Conservation (phyloP, 2,797 vertebrate species). For the Avahi laniger region DNA sequence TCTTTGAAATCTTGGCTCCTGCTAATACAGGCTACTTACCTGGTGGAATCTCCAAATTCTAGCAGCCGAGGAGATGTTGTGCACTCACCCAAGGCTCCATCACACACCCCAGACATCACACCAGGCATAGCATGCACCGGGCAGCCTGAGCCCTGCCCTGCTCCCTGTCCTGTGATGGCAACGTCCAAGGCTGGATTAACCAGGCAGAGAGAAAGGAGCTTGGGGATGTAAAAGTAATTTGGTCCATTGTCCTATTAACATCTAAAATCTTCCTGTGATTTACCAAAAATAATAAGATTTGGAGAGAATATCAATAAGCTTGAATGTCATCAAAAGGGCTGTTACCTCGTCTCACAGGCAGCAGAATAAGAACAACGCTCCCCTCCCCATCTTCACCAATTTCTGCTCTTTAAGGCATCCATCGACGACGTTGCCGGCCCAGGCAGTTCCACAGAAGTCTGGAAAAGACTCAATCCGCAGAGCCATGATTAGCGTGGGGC, state of each 20-base stretch:
- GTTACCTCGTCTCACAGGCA: neutral
- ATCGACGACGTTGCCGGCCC: rapidly evolving
- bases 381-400: neutral
- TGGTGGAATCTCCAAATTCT: neutral
- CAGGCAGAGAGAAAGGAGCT: neutral
- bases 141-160: neutral
- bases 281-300: neutral
- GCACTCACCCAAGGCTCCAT: too few relatives aligned
- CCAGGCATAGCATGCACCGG: too few relatives aligned
- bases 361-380: neutral
- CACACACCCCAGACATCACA: rapidly evolving
- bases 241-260: neutral
- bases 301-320: neutral
- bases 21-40: neutral
- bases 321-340: neutral
- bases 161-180: neutral
- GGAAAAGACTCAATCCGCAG: neutral
- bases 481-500: neutral
- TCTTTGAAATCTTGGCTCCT: neutral
- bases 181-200: neutral
- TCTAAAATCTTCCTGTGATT: neutral
- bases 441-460: neutral
- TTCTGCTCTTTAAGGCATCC: neutral
- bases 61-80: neutral
- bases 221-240: neutral